phyloP scores from a whole-genome alignment of 2,797 vertebrate species.

The Danio jaintianensis region DNA sequence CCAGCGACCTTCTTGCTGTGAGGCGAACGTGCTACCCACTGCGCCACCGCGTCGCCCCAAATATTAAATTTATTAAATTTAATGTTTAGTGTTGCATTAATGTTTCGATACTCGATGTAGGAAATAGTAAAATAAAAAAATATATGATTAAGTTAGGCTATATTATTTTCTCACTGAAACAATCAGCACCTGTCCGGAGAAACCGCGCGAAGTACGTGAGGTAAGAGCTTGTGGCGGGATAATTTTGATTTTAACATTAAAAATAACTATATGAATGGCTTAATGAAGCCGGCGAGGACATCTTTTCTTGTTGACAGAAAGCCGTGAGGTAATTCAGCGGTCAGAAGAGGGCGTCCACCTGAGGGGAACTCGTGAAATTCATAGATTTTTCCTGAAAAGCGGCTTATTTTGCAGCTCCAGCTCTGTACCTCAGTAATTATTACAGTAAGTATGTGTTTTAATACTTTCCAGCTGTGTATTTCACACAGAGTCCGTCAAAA shows the following conservation, averaged over 20 bases:
- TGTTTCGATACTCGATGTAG: too few relatives aligned
- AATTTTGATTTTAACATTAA: not conserved
- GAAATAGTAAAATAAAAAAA: too few relatives aligned
- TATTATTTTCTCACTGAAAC: too few relatives aligned
- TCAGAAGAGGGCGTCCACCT: not conserved
- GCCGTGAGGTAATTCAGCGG: not conserved
- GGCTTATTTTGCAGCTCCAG: not conserved
- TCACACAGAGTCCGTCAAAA: not conserved
- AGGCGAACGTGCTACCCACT: too few relatives aligned
- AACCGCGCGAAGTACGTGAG: too few relatives aligned
- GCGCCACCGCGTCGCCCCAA: too few relatives aligned
- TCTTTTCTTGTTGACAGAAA: not conserved
- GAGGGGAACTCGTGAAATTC: not conserved
- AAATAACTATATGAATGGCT: not conserved
- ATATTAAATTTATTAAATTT: too few relatives aligned
- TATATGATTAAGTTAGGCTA: too few relatives aligned
- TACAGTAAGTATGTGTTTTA: conserved; percentile 9
- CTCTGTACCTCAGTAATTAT: not conserved
- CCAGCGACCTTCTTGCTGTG: too few relatives aligned
- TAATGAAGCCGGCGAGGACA: not conserved
- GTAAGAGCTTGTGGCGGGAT: not conserved
- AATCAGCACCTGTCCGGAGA: too few relatives aligned
- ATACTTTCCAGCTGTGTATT: not conserved
- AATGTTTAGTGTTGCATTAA: too few relatives aligned
- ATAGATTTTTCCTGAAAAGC: not conserved